phyloP scores from a whole-genome alignment of 2,888 invertebrate species.

The Dioctria linearis region DNA sequence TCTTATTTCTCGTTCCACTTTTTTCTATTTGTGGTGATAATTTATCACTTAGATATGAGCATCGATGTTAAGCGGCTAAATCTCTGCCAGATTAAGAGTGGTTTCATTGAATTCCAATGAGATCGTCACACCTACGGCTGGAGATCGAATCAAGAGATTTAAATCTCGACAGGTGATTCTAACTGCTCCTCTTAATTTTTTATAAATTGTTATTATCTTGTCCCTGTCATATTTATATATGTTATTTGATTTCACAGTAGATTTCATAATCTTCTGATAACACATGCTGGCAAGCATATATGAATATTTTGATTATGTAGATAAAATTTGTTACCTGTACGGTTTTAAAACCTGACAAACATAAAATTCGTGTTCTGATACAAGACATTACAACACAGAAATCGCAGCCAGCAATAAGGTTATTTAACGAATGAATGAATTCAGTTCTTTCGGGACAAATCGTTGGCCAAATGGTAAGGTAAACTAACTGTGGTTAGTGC shows the following conservation, averaged over 20 bases:
- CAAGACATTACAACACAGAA: too few species aligned
- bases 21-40: conserved; percentile 48
- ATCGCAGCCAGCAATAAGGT: too few species aligned
- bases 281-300: too few species aligned
- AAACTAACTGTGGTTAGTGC: too few species aligned
- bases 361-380: too few species aligned
- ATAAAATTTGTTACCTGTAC: too few species aligned
- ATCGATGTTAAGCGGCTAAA: conserved; percentile 48
- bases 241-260: conserved; percentile 7
- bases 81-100: conserved; percentile 52
- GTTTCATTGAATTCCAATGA: conserved; percentile 51
- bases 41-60: conserved; percentile 54
- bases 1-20: conserved; percentile 4
- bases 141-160: conserved; percentile 36
- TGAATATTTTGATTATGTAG: too few species aligned
- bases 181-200: conserved; percentile 29
- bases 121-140: conserved; percentile 45
- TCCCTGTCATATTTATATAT: conserved; percentile 21
- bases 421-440: too few species aligned
- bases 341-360: too few species aligned
- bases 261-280: too few species aligned
- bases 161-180: conserved; percentile 44
- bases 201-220: conserved; percentile 43
- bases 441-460: too few species aligned
- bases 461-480: too few species aligned